phyloP scores from a whole-genome alignment of 1,140 invertebrate genomes.

The Mactra quadrangularis region DNA sequence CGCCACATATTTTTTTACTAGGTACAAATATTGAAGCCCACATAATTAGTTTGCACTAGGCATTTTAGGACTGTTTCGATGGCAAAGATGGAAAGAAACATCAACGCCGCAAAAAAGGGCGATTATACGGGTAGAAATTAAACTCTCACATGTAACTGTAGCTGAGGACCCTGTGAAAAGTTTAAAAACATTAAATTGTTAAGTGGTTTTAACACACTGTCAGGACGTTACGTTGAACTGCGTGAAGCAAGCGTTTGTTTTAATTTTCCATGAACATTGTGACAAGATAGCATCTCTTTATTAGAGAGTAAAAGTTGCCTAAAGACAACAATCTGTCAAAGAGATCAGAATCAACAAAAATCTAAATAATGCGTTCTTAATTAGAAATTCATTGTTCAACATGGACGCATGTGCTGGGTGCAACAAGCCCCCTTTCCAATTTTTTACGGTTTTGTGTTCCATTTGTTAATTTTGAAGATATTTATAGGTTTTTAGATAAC shows the following conservation, averaged over 20 bases:
- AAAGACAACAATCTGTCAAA: constrained; percentile 56
- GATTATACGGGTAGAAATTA: too few relatives aligned
- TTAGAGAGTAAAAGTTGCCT: constrained; percentile 47
- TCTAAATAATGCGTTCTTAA: constrained; percentile 52
- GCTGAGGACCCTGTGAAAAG: too few relatives aligned
- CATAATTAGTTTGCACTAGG: too few relatives aligned
- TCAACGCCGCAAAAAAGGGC: too few relatives aligned
- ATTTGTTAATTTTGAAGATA: constrained; percentile 9
- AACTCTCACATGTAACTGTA: too few relatives aligned
- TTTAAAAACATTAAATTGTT: neutral
- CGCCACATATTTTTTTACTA: too few relatives aligned
- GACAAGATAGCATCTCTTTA: constrained; percentile 27
- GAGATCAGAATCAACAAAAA: constrained; percentile 42
- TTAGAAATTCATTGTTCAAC: constrained; percentile 38
- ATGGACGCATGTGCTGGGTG: constrained; percentile 15
- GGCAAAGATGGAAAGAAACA: too few relatives aligned
- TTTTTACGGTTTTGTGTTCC: constrained; percentile 13
- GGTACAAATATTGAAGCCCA: too few relatives aligned
- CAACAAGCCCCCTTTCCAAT: constrained; percentile 15
- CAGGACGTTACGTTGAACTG: constrained; percentile 8
- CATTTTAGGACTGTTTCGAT: too few relatives aligned
- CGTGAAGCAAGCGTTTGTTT: constrained; percentile 14
- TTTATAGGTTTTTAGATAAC: constrained; percentile 32
- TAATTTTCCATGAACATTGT: constrained; percentile 19
- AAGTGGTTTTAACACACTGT: neutral